A percentile compares a stretch with the other conserved stretches of the same genome.
Evolutionary conservation across 37 sponge, comb jelly and placozoan genomes (phyloP).

Genomic region (Bolinopsis microptera): DNA sequence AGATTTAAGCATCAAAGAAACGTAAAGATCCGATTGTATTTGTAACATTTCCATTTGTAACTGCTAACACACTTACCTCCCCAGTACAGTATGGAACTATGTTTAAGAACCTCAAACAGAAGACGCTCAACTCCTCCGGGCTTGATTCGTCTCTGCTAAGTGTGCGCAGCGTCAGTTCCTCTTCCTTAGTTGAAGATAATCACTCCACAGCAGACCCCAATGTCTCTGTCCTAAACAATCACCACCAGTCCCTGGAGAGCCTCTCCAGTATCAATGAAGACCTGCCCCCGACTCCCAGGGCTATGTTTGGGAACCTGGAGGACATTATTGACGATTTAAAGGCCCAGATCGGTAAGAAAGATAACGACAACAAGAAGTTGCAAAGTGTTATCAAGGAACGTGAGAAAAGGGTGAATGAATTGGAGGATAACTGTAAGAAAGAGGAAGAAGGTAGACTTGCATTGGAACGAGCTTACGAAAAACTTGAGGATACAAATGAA

Average conservation of each 20-base stretch:
- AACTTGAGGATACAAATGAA: slow-evolving; percentile 54
- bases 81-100: slow-evolving; percentile 12
- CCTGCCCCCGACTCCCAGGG: background rate
- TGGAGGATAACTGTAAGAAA: background rate
- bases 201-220: background rate
- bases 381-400: background rate
- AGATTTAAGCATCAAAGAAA: too few species aligned
- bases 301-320: slow-evolving; percentile 55
- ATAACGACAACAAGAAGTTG: slow-evolving; percentile 24
- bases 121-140: slow-evolving; percentile 54
- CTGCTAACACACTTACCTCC: background rate
- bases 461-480: slow-evolving; percentile 49
- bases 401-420: background rate
- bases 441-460: slow-evolving; percentile 17
- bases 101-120: slow-evolving; percentile 58
- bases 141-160: background rate
- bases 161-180: slow-evolving; percentile 14
- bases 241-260: slow-evolving; percentile 29
- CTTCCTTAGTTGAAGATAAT: slow-evolving; percentile 16
- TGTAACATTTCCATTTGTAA: background rate
- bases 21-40: too few species aligned
- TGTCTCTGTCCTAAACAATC: background rate
- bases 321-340: slow-evolving; percentile 29
- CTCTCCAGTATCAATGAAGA: slow-evolving; percentile 9
- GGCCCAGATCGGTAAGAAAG: slow-evolving; percentile 36